Evolutionary conservation across 2,113 vertebrate species (phyloP), one percentile per base, ranked within the genome.

Genomic region (Gambusia holbrooki): DNA sequence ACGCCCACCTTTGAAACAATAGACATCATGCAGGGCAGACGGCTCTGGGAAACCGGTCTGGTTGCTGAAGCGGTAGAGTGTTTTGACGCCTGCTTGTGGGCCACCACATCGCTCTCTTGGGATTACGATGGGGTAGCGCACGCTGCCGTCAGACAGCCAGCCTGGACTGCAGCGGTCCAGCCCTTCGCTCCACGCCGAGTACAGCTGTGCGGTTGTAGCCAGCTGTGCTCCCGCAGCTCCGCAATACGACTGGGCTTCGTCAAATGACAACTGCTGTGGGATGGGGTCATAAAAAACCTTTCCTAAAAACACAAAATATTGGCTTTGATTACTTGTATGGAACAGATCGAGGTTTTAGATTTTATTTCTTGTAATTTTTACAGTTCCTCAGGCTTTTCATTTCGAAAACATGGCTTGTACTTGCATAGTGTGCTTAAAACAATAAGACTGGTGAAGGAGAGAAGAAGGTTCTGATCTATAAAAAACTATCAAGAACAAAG

Each of bases 31-130:
- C 78, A 86, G 95, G 87, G 93, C 95, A 71, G 90, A 89, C 2
- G 95, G 92, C 19, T 96, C 94, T 19, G 97, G 97, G 85, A 98
- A 99, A 25, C 97, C 97, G 0, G 97, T 99, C 93, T 98, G 98
- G 92, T 99, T 98, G 33, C 92, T 95, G 90, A 96, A 97, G 60
- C 93, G 94, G 91, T 98, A 99, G 63, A 99, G 79, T 2, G 97
- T 98, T 92, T 98, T 98, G 89, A 99, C 97, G 0, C 97, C 97
- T 0, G 97, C 90, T 80, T 94, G 89, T 0, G 94, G 84, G 1
- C 97, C 97, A 0, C 97, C 97, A 27, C 98, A 99, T 62, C 95
- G 95, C 65, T 97, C 97, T 58, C 97, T 93, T 0, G 97, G 96
- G 2, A 82, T 95, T 76, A 95, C 80, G n/a, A 99, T 98, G 64